Evolutionary conservation across 2,797 vertebrate genomes (phyloP), one percentile per base, ranked within the genome.

Genomic region (Pipistrellus nathusii): DNA sequence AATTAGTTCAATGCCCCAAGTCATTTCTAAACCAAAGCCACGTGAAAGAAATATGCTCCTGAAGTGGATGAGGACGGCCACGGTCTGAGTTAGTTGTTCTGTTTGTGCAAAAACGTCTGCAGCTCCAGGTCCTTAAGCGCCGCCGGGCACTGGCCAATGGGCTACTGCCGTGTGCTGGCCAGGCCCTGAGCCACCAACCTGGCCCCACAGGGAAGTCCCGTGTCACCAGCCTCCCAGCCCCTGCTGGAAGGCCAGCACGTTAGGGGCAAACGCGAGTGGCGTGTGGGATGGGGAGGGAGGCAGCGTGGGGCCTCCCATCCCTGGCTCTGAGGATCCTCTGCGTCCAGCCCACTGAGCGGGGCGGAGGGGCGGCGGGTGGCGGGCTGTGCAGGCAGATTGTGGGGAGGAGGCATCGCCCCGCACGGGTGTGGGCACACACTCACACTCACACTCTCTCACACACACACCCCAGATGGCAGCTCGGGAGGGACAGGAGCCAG

Each of bases 1-100:
- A 97, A 97, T 97, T 97, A 97, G 96, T 97, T 97, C 95, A 96
- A 88, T 94, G 92, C 82, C 83, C 44, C 35, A 84, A 84, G 95
- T 95, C 96, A 93, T 96, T 94, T 89, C 90, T 71, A 95, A 96
- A 94, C 88, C 81, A 86, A 86, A 95, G 84, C 89, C 94, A 97
- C 76, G 75, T 90, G 92, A 95, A 94, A 80, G 91, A 87, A 95
- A 82, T 90, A 96, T 51, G 51, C 89, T 94, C 72, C 35, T 44
- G 27, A 78, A 91, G 69, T 85, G 53, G 90, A 85, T 87, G 80
- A 30, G 90, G 93, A 94, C 17, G 78, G 32, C 84, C 35, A 17
- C 8, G 64, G 25, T 86, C 64, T 69, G 87, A 91, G 57, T 87
- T 64, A 53, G 55, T 84, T 80, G 76, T 51, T 80, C 68, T 71